These are phyloP conservation scores for Dexiosoma caninum DNA, from an alignment of 2,888 invertebrate species.

Conservation along the genomic window DNA sequence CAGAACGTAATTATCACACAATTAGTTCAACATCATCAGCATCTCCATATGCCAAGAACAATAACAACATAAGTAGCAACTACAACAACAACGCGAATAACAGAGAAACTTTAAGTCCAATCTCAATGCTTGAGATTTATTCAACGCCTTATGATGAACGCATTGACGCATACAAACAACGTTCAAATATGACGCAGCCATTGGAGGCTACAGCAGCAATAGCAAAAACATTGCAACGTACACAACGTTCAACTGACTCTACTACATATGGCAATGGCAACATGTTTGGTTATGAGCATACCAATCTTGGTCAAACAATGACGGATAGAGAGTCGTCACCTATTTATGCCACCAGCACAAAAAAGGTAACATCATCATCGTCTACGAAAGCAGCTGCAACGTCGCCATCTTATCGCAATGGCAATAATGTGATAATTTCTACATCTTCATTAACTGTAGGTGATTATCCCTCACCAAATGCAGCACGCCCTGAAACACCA, in stretches of 20 bases:
- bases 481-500: conserved; percentile 90
- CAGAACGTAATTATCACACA: conserved; percentile 78
- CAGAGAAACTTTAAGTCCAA: conserved; percentile 65
- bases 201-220: conserved; percentile 42
- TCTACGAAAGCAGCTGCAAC: conserved; percentile 32
- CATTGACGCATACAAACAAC: conserved; percentile 33
- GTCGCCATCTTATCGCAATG: conserved; percentile 70
- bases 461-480: conserved; percentile 68
- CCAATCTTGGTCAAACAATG: conserved; percentile 65
- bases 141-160: conserved; percentile 60
- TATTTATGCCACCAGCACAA: conserved; percentile 74
- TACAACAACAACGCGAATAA: conserved; percentile 60
- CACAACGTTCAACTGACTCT: conserved; percentile 50
- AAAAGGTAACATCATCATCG: conserved; percentile 65
- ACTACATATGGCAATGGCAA: conserved; percentile 67
- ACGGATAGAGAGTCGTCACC: conserved; percentile 69
- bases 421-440: conserved; percentile 68
- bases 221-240: conserved; percentile 41
- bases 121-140: conserved; percentile 58
- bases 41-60: conserved; percentile 61
- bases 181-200: conserved; percentile 51
- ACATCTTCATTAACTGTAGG: conserved; percentile 54
- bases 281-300: conserved; percentile 68
- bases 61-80: conserved; percentile 28
- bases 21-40: conserved; percentile 69